Conservation (phyloP, 2,888 invertebrate species). For the Metopia argyrocephala region DNA sequence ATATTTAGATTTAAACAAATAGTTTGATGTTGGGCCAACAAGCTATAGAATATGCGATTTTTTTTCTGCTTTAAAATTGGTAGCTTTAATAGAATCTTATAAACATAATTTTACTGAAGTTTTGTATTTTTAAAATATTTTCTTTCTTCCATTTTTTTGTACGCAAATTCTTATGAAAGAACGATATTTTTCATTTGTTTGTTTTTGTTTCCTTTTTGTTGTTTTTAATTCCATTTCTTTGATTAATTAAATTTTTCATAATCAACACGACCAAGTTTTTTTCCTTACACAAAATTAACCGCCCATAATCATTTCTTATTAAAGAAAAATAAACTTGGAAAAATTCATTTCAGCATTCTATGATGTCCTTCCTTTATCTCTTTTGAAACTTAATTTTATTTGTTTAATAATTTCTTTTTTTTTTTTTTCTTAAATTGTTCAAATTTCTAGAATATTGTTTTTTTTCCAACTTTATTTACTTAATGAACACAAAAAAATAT, state of each 20-base stretch:
- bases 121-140: no score
- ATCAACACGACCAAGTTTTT: constrained; percentile 36
- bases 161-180: no score
- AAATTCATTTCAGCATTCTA: constrained; percentile 13
- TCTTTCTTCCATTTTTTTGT: background rate
- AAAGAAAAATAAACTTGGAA: constrained; percentile 51
- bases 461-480: constrained; percentile 27
- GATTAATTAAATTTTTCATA: constrained; percentile 63
- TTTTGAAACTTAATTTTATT: constrained; percentile 60
- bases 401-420: constrained; percentile 44
- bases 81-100: no score
- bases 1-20: no score
- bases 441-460: constrained; percentile 20
- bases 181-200: background rate
- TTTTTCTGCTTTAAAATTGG: no score
- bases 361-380: constrained; percentile 29
- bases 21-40: no score
- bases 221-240: constrained; percentile 42
- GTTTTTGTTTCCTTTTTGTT: background rate
- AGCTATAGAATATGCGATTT: no score
- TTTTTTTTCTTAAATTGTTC: background rate
- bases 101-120: no score
- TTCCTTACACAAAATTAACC: constrained; percentile 48
- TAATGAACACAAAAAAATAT: constrained; percentile 57
- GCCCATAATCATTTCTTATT: constrained; percentile 60